Evolutionary conservation across 1,140 invertebrate species (phyloP).

Genomic region (Drosophila ambigua): DNA sequence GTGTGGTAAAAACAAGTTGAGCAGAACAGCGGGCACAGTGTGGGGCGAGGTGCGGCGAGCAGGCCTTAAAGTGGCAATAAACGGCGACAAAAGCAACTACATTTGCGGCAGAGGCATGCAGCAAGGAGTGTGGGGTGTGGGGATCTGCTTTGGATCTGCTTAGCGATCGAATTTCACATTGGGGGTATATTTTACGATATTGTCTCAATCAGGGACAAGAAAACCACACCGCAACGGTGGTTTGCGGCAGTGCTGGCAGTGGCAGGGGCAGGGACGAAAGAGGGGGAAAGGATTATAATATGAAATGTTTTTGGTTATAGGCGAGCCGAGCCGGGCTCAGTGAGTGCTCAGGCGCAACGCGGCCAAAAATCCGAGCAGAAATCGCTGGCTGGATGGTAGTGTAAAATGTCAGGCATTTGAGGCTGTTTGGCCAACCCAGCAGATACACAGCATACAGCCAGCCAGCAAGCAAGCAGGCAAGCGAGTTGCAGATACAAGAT

Average conservation of each 20-base stretch:
- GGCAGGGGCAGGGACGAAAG: too few relatives aligned
- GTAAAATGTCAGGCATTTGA: conserved; percentile 75
- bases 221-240: too few relatives aligned
- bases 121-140: too few relatives aligned
- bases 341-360: too few relatives aligned
- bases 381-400: conserved; percentile 46
- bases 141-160: background rate
- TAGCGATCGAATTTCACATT: conserved; percentile 76
- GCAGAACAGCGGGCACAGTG: conserved; percentile 43
- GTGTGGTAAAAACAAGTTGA: conserved; percentile 78
- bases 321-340: background rate
- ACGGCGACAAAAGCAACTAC: conserved; percentile 76
- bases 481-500: conserved; percentile 76
- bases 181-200: conserved; percentile 69
- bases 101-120: conserved; percentile 45
- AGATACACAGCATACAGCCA: conserved; percentile 58
- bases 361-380: conserved; percentile 9
- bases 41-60: background rate
- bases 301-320: background rate
- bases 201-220: conserved; percentile 66
- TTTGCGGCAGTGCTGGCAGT: too few relatives aligned
- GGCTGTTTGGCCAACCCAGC: conserved; percentile 35
- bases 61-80: conserved; percentile 50
- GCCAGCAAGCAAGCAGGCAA: conserved; percentile 32
- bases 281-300: background rate